phyloP scores from a whole-genome alignment of 2,888 invertebrate genomes.

The Aphodius granarius region DNA sequence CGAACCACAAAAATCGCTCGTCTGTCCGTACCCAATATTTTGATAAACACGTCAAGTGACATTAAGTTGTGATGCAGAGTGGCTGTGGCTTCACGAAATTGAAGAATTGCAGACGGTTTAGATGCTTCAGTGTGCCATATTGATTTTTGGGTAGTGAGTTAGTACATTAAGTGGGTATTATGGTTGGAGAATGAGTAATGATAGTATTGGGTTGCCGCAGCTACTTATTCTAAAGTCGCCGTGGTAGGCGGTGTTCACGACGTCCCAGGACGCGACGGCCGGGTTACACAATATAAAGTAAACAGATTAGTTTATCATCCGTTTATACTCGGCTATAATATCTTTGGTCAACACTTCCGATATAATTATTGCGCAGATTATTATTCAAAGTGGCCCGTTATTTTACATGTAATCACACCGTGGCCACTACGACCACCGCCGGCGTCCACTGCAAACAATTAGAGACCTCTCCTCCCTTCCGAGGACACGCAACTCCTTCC shows the following conservation, averaged over 20 bases:
- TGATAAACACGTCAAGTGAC: no score
- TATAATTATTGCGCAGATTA: conserved; percentile 50
- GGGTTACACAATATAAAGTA: conserved; percentile 47
- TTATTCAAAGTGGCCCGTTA: conserved; percentile 40
- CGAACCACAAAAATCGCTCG: no score
- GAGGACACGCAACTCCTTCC: not conserved
- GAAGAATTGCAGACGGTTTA: no score
- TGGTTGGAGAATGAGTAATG: conserved; percentile 33
- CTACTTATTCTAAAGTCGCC: conserved; percentile 28
- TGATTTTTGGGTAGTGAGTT: conserved; percentile 25
- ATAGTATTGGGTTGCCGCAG: conserved; percentile 32
- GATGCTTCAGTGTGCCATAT: no score
- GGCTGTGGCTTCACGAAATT: no score
- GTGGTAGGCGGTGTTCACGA: not conserved
- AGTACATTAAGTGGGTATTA: conserved; percentile 31
- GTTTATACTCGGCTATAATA: conserved; percentile 47
- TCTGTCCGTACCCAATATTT: no score
- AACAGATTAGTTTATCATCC: conserved; percentile 50
- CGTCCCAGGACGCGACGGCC: conserved; percentile 14
- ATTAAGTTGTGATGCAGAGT: no score
- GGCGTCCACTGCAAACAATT: not conserved
- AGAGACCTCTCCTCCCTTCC: not conserved
- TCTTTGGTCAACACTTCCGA: conserved; percentile 50
- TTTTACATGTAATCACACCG: conserved; percentile 13
- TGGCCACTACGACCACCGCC: not conserved